Conservation (phyloP, 2,888 invertebrate genomes). For the Nudaria mundana region DNA sequence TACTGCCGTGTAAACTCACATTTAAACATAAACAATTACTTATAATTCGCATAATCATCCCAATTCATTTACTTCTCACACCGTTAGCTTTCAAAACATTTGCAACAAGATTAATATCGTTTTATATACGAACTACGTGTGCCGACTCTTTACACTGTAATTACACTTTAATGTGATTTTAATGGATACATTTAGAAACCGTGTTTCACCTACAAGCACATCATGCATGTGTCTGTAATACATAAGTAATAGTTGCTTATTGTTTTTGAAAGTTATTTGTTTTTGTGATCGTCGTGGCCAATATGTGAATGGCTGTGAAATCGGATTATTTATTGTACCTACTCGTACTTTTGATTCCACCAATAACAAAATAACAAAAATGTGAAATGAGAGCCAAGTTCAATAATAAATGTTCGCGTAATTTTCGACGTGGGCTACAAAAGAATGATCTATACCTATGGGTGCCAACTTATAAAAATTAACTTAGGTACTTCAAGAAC, state of each 20-base stretch:
- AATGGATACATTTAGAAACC: conserved; percentile 25
- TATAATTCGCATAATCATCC: no score
- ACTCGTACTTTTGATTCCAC: no score
- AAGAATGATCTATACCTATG: no score
- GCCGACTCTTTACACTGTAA: conserved; percentile 21
- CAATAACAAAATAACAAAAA: no score
- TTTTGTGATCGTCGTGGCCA: background rate
- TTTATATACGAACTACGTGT: conserved; percentile 17
- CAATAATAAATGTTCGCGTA: no score
- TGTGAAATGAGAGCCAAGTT: no score
- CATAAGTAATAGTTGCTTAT: background rate
- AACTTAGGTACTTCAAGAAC: no score
- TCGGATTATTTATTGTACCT: no score
- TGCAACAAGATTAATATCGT: conserved; percentile 36
- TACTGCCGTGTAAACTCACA: no score
- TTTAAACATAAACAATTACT: background rate
- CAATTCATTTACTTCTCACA: conserved; percentile 4
- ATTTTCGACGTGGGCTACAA: no score
- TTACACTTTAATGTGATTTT: conserved; percentile 36
- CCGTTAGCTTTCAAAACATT: conserved; percentile 20
- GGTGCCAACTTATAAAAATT: no score
- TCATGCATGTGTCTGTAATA: conserved; percentile 10
- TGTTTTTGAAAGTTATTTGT: background rate
- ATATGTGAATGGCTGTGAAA: no score
- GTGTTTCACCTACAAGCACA: conserved; percentile 15